Evolutionary conservation across 2,113 vertebrate genomes (phyloP).

Genomic region (Phocoena sinus): DNA sequence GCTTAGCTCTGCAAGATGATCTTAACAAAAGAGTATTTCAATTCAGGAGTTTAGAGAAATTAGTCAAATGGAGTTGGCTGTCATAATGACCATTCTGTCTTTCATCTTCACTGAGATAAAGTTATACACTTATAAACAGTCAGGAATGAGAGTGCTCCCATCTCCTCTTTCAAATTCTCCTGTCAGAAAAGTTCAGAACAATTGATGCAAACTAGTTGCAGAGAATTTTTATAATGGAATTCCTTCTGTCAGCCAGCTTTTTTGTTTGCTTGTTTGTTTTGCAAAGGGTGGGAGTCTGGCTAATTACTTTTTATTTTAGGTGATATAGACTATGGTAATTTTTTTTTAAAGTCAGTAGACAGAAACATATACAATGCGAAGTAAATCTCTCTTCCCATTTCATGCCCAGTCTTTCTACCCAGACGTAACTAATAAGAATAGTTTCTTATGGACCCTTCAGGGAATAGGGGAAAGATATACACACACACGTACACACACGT

Average conservation of each 20-base stretch:
- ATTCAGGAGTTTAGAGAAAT: background rate
- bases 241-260: background rate
- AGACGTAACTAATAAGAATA: background rate
- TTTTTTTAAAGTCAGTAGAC: background rate
- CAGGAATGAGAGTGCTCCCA: background rate
- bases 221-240: background rate
- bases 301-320: background rate
- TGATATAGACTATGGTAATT: background rate
- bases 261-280: background rate
- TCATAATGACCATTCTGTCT: background rate
- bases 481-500: background rate
- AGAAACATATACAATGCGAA: background rate
- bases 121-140: background rate
- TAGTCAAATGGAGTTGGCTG: background rate
- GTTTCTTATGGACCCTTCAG: background rate
- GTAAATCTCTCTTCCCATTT: background rate
- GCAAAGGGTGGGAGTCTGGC: background rate
- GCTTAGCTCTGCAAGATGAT: background rate
- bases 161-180: background rate
- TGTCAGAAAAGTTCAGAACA: background rate
- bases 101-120: background rate
- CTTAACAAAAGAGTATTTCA: slow-evolving; percentile 12
- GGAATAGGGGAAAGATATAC: background rate
- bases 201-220: background rate
- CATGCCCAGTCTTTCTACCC: background rate